A percentile compares a stretch with the other conserved stretches of the same genome.
These are phyloP conservation scores for Solenodon paradoxus DNA, from an alignment of 2,113 vertebrate species.

Conservation along the genomic window DNA sequence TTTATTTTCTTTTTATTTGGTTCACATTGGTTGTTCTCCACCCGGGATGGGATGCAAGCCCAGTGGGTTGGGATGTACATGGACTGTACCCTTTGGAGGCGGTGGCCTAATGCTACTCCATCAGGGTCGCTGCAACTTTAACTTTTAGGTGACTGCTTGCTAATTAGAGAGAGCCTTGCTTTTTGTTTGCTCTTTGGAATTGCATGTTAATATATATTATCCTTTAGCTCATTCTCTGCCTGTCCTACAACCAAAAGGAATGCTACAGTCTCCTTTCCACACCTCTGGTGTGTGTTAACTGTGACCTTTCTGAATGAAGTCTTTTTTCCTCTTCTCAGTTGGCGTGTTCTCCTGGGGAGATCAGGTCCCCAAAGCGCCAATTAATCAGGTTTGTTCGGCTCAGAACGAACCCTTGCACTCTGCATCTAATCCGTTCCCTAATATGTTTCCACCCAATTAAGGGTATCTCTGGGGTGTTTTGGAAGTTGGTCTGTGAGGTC, in stretches of 20 bases:
- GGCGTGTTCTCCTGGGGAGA: slow-evolving; percentile 24
- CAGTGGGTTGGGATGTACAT: no score
- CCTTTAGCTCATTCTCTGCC: not conserved
- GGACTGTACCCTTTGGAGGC: no score
- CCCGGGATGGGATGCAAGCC: no score
- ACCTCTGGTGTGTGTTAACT: not conserved
- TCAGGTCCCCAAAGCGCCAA: slow-evolving; percentile 20
- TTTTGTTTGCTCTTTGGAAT: not conserved
- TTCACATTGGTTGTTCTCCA: no score
- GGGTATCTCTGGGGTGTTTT: not conserved
- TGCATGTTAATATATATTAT: not conserved
- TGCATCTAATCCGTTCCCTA: slow-evolving; percentile 10
- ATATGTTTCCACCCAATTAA: slow-evolving; percentile 45
- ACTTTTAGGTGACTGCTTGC: no score
- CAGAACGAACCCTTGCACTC: not conserved
- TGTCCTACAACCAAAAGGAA: not conserved
- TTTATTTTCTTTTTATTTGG: no score
- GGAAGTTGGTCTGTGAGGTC: not conserved
- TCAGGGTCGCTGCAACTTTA: no score
- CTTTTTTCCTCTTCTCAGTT: not conserved
- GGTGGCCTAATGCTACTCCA: no score
- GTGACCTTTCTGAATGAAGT: not conserved
- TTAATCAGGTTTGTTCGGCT: slow-evolving; percentile 50
- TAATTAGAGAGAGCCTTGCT: not conserved
- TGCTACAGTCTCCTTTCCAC: not conserved